Evolutionary conservation across 1,140 invertebrate species (phyloP).

Genomic region (Leptinotarsa defecta): DNA sequence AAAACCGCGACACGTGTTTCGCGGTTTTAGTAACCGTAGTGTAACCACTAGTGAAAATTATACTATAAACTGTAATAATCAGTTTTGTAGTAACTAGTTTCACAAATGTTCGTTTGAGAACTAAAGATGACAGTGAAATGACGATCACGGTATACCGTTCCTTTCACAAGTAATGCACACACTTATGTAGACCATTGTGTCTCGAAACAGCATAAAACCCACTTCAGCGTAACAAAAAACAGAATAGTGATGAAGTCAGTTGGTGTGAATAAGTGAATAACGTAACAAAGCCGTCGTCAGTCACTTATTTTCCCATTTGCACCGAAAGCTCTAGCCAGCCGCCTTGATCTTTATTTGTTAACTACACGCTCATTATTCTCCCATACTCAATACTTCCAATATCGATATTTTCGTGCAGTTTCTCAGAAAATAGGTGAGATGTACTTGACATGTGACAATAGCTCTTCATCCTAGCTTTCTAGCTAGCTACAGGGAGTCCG

Average conservation of each 20-base stretch:
- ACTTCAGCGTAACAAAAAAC: constrained; percentile 23
- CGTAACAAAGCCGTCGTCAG: constrained; percentile 22
- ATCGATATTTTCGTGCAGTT: constrained; percentile 30
- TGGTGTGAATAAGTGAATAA: constrained; percentile 24
- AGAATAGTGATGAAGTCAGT: constrained; percentile 25
- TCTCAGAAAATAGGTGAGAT: constrained; percentile 38
- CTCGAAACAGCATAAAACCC: constrained; percentile 32
- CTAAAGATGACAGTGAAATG: too few species aligned
- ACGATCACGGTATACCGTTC: too few species aligned
- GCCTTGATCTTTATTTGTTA: constrained; percentile 34
- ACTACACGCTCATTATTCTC: constrained; percentile 40
- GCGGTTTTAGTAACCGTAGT: too few species aligned
- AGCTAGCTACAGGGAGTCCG: constrained; percentile 29
- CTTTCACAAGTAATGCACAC: constrained; percentile 26
- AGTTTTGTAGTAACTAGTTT: too few species aligned
- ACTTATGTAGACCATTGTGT: constrained; percentile 36
- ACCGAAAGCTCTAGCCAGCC: constrained; percentile 26
- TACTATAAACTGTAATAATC: too few species aligned
- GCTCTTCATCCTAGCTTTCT: constrained; percentile 16
- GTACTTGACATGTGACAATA: constrained; percentile 27
- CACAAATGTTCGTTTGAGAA: too few species aligned
- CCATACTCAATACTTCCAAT: constrained; percentile 24
- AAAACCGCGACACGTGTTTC: too few species aligned
- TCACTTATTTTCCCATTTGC: constrained; percentile 42
- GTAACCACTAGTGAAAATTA: too few species aligned